Percentiles rank a stretch among this genome's conserved stretches.
Conservation (phyloP, 2,888 invertebrate species). For the Cyclophora albipunctata region DNA sequence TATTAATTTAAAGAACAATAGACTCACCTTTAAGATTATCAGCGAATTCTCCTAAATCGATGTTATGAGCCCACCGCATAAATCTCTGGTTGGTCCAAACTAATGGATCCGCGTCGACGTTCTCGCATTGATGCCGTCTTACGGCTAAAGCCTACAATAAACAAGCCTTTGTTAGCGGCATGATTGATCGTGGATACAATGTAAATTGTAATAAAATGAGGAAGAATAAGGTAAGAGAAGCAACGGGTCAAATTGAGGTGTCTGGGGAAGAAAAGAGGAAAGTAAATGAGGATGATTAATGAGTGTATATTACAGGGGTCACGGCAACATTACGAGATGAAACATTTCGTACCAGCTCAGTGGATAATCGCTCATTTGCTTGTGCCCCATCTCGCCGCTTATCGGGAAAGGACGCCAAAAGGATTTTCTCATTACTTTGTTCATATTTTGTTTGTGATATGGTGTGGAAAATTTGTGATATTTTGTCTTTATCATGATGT, state of each 20-base stretch:
- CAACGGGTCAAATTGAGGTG: slow-evolving; percentile 31
- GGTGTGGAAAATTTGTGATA: slow-evolving; percentile 19
- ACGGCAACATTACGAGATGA: slow-evolving; percentile 27
- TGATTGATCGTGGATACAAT: slow-evolving; percentile 28
- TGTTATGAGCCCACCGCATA: slow-evolving; percentile 94
- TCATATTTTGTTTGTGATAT: slow-evolving; percentile 23
- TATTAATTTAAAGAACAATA: slow-evolving; percentile 8
- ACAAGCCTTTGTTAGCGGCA: slow-evolving; percentile 32
- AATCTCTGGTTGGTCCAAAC: slow-evolving; percentile 98
- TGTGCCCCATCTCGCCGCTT: slow-evolving; percentile 33
- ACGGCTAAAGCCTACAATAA: slow-evolving; percentile 84
- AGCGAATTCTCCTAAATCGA: slow-evolving; percentile 94
- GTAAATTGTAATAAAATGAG: slow-evolving; percentile 34
- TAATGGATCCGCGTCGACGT: slow-evolving; percentile 91
- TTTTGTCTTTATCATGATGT: slow-evolving; percentile 14
- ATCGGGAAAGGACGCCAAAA: slow-evolving; percentile 34
- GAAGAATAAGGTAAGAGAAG: slow-evolving; percentile 28
- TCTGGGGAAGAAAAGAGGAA: slow-evolving; percentile 17
- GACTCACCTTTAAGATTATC: slow-evolving; percentile 89
- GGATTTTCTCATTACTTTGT: slow-evolving; percentile 25
- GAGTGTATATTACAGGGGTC: slow-evolving; percentile 42
- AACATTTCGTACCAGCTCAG: slow-evolving; percentile 44
- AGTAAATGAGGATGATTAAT: slow-evolving; percentile 47
- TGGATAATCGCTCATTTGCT: slow-evolving; percentile 52
- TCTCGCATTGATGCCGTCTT: slow-evolving; percentile 90